Conservation (phyloP, 2,113 vertebrate genomes). For the Chitala chitala region DNA sequence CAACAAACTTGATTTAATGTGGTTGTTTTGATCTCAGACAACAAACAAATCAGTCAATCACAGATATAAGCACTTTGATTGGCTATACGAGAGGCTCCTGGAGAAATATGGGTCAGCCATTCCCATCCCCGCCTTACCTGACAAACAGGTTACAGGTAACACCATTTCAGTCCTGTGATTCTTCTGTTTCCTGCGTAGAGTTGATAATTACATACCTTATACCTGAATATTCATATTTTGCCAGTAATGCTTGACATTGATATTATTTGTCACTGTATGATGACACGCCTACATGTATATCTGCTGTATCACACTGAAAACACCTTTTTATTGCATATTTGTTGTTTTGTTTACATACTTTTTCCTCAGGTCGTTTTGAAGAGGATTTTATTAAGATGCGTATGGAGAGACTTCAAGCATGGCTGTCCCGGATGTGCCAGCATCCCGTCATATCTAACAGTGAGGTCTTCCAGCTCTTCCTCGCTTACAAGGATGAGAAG, state of each 20-base stretch:
- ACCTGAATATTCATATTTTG: no score
- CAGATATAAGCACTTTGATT: constrained; percentile 98
- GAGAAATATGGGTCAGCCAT: constrained; percentile 95
- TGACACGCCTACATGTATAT: no score
- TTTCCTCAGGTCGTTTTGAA: constrained; percentile 80
- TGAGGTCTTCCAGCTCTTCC: constrained; percentile 93
- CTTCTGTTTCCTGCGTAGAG: not conserved
- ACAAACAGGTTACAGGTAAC: constrained; percentile 95
- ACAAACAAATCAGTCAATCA: constrained; percentile 95
- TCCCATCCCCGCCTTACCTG: constrained; percentile 92
- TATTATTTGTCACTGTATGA: no score
- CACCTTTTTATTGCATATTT: not conserved
- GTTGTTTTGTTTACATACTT: not conserved
- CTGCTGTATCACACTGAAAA: not conserved
- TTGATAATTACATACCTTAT: no score
- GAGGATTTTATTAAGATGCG: constrained; percentile 98
- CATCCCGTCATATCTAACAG: constrained; percentile 86
- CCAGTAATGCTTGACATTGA: no score
- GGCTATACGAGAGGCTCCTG: constrained; percentile 92
- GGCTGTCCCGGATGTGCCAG: constrained; percentile 93
- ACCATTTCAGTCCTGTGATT: not conserved
- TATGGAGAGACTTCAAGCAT: constrained; percentile 91
- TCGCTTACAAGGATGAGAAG: constrained; percentile 94
- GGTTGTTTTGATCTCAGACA: constrained; percentile 62
- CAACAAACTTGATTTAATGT: not conserved